These are phyloP conservation scores for Oryctolagus cuniculus DNA, from an alignment of 2,113 vertebrate genomes.

Conservation along the genomic window DNA sequence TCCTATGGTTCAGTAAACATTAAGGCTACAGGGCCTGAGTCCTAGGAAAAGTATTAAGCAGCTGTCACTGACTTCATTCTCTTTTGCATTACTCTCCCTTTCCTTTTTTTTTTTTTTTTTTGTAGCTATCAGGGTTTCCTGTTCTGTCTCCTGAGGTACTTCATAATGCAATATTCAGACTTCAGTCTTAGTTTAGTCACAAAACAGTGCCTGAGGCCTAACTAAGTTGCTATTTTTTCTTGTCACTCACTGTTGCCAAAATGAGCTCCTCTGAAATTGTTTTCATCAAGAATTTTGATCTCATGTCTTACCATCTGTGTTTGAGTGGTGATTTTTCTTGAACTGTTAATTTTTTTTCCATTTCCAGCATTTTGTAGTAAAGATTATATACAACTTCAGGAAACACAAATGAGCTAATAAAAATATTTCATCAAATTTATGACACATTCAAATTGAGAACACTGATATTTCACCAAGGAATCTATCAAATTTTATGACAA, in stretches of 20 bases:
- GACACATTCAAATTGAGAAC: slow-evolving; percentile 31
- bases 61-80: slow-evolving; percentile 1
- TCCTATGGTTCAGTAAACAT: background rate
- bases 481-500: background rate
- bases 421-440: slow-evolving; percentile 1
- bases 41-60: background rate
- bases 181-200: slow-evolving; percentile 23
- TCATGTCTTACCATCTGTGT: slow-evolving; percentile 10
- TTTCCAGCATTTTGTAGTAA: slow-evolving; percentile 23
- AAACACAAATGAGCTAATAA: slow-evolving; percentile 14
- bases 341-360: background rate
- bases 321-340: slow-evolving; percentile 48
- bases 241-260: slow-evolving; percentile 49
- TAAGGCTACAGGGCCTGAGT: background rate
- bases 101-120: background rate
- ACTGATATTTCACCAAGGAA: background rate
- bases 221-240: slow-evolving; percentile 1
- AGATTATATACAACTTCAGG: background rate
- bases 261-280: slow-evolving; percentile 37
- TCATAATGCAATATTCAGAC: background rate
- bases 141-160: background rate
- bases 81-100: background rate
- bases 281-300: slow-evolving; percentile 53
- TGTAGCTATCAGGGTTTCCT: background rate
- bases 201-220: background rate